Percentiles rank a stretch among this genome's conserved stretches.
Evolutionary conservation across 2,888 invertebrate species (phyloP).

Genomic region (Theretra japonica): DNA sequence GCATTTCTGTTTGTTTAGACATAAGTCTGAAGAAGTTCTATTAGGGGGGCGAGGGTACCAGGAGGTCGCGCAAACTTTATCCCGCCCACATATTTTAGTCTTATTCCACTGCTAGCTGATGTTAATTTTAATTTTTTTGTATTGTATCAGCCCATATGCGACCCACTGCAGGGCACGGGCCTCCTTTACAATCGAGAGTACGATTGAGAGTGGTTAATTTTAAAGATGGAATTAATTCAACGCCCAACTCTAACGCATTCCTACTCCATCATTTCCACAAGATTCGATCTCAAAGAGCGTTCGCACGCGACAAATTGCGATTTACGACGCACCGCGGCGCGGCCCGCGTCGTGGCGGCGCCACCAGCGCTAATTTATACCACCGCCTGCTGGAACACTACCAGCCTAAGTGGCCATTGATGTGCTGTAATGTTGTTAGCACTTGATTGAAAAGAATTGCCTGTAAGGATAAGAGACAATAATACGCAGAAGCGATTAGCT

Average conservation of each 20-base stretch:
- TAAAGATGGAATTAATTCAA: background rate
- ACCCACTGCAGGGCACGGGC: too few species aligned
- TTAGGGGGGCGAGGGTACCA: too few species aligned
- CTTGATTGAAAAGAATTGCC: conserved; percentile 1
- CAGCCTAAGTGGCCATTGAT: conserved; percentile 27
- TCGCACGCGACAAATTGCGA: conserved; percentile 46
- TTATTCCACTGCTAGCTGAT: too few species aligned
- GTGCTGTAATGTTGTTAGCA: conserved; percentile 16
- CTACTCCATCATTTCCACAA: conserved; percentile 33
- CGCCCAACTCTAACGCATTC: conserved; percentile 19
- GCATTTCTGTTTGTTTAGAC: too few species aligned
- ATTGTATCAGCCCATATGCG: too few species aligned
- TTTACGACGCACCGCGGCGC: conserved; percentile 43
- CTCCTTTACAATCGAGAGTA: too few species aligned
- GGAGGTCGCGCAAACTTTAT: too few species aligned
- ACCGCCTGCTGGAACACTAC: conserved; percentile 25
- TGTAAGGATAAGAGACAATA: background rate
- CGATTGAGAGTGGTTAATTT: too few species aligned
- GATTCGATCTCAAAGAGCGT: conserved; percentile 36
- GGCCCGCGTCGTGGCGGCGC: conserved; percentile 42
- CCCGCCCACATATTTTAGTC: too few species aligned
- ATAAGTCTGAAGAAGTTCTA: too few species aligned
- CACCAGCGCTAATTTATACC: conserved; percentile 31
- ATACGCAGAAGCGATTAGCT: background rate
- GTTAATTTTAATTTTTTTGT: too few species aligned